These are phyloP conservation scores for Phallusia fumigata DNA, from an alignment of 23 tunicate species.

Conservation along the genomic window DNA sequence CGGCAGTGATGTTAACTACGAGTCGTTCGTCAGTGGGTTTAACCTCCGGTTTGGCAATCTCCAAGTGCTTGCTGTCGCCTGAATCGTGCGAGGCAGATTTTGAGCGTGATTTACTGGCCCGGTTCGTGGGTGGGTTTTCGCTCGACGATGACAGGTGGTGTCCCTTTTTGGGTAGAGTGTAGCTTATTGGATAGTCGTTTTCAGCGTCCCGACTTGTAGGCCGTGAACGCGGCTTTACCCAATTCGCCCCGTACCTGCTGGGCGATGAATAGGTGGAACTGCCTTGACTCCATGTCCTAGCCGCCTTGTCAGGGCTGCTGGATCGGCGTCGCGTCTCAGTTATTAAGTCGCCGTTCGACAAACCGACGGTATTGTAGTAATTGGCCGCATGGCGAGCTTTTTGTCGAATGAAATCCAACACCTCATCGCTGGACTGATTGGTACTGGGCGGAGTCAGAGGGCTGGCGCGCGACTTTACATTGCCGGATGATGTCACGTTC, in stretches of 20 bases:
- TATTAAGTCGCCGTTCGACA: slow-evolving; percentile 61
- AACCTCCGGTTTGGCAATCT: not conserved
- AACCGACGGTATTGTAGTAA: slow-evolving; percentile 44
- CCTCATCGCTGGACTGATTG: slow-evolving; percentile 22
- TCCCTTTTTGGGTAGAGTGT: not conserved
- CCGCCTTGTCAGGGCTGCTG: slow-evolving; percentile 35
- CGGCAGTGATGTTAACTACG: not conserved
- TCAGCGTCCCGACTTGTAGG: not conserved
- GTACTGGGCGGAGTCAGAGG: slow-evolving; percentile 11
- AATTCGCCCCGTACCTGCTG: slow-evolving; percentile 33
- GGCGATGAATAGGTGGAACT: slow-evolving; percentile 32
- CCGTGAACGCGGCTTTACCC: slow-evolving; percentile 26
- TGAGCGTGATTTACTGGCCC: slow-evolving; percentile 13
- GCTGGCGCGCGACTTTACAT: not conserved
- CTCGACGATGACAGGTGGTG: not conserved
- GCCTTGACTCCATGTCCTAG: not conserved
- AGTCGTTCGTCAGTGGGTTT: not conserved
- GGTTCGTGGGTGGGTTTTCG: not conserved
- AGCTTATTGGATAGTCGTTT: not conserved
- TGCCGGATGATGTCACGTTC: not conserved
- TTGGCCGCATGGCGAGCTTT: slow-evolving; percentile 53
- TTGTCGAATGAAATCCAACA: slow-evolving; percentile 22
- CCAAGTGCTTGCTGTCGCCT: slow-evolving; percentile 2
- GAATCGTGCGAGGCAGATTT: slow-evolving; percentile 25
- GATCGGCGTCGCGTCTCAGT: slow-evolving; percentile 16